Base-by-base conservation (phyloP, 2,113 vertebrate species). In the Microcebus griseorufus region DNA sequence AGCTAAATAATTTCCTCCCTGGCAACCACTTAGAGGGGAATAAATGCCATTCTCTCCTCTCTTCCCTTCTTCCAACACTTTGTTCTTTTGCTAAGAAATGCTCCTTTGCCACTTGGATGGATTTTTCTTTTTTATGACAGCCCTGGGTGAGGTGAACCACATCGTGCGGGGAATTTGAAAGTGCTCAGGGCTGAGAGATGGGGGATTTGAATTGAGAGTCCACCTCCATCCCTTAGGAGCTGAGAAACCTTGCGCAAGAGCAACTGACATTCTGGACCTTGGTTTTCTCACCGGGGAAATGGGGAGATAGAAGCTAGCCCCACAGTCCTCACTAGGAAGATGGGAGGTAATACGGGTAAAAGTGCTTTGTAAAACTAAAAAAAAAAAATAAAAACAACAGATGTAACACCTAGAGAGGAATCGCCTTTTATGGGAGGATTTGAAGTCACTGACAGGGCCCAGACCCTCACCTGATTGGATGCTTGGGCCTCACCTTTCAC, bases 11-110 rank as follows among this genome's bases (percentile, higher is more conserved):
- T 17, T 60, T 58, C 23, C 92, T 84, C 14, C 23, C 55, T 29
- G n/a, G 53, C 8, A 64, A 29, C 14, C 32, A 16, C 89, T 39
- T 60, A 10, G 25, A 10, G 2, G 27, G 27, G 53, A 58, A n/a
- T 16, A 25, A 34, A 67, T 23, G 11, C 9, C 34, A 11, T 20
- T 27, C 37, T 27, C 37, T 32, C 7, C 37, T 65, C 20, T 17
- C 83, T 29, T 39, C 34, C 14, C 34, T 53, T 65, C 62, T 6
- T 39, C 39, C 75, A 29, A 32, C 34, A n/a, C 76, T 9, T 22
- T 80, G 69, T 34, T 90, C 84, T 92, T 73, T 65, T 22, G 53
- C 69, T 93, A 42, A 92, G 90, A 93, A 85, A 78, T 14, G 11
- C 27, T 67, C 39, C 27, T 51, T 62, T 39, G 48, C n/a, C 6